phyloP scores from a whole-genome alignment of 2,888 invertebrate species.

The Oscheius myriophilus region DNA sequence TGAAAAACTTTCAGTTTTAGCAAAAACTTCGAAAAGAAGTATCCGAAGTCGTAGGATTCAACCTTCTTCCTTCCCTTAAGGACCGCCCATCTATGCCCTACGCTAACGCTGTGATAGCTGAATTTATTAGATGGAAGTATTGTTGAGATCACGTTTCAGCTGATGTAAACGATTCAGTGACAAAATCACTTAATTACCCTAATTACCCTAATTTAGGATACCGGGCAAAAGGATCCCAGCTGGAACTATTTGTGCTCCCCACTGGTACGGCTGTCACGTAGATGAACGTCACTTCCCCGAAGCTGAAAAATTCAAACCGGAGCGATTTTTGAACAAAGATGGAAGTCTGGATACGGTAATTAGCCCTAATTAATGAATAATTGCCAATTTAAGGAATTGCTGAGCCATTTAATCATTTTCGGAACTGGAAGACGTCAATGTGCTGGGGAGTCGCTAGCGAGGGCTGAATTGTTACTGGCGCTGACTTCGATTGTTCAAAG shows the following conservation, averaged over 20 bases:
- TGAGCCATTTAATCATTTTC: constrained; percentile 3
- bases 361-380: too few relatives aligned
- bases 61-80: background rate
- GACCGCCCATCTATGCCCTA: background rate
- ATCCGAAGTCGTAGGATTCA: background rate
- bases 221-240: constrained; percentile 27
- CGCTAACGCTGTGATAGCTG: background rate
- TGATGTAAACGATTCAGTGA: too few relatives aligned
- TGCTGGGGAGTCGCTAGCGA: constrained; percentile 24
- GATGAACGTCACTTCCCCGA: constrained; percentile 45
- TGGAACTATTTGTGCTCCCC: constrained; percentile 32
- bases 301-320: constrained; percentile 44
- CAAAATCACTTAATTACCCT: too few relatives aligned
- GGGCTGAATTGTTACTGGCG: constrained; percentile 9
- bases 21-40: background rate
- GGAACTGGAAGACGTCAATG: constrained; percentile 24
- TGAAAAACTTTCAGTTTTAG: too few relatives aligned
- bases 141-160: too few relatives aligned
- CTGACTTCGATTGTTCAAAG: constrained; percentile 16
- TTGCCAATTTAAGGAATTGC: constrained; percentile 19
- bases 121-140: background rate
- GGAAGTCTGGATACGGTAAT: constrained; percentile 40
- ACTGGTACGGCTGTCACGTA: constrained; percentile 39
- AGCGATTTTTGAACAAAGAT: constrained; percentile 46
- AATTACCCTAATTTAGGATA: constrained; percentile 12